A percentile compares a stretch with the other conserved stretches of the same genome.
Evolutionary conservation across 1,140 invertebrate genomes (phyloP).

Genomic region (Neodiprion virginianus): DNA sequence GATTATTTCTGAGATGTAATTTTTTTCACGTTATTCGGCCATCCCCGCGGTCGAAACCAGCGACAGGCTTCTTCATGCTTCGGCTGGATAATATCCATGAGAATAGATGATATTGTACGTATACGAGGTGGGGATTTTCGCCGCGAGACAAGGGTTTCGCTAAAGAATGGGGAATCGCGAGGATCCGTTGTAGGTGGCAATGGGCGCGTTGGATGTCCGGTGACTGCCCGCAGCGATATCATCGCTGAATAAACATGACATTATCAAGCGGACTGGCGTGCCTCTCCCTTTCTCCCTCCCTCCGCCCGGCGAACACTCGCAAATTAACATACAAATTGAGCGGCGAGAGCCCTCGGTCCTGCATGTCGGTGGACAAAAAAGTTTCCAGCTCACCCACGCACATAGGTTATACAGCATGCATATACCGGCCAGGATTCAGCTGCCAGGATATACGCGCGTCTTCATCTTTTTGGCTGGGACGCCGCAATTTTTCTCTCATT

Average conservation of each 20-base stretch:
- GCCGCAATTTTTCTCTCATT: neutral
- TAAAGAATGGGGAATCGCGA: neutral
- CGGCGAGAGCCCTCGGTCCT: slow-evolving; percentile 36
- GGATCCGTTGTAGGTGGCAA: neutral
- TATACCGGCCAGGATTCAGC: neutral
- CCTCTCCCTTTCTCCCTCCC: too few species aligned
- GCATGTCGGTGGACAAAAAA: neutral
- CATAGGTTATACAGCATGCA: neutral
- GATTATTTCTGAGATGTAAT: too few species aligned
- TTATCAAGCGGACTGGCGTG: slow-evolving; percentile 60
- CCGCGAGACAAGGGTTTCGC: neutral
- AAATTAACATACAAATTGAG: slow-evolving; percentile 64
- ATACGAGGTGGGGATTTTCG: neutral
- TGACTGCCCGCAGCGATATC: slow-evolving; percentile 54
- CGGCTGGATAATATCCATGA: too few species aligned
- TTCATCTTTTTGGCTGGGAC: neutral
- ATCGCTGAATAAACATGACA: slow-evolving; percentile 64
- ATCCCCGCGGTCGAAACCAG: too few species aligned
- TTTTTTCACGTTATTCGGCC: too few species aligned
- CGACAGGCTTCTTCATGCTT: too few species aligned
- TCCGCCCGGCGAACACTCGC: slow-evolving; percentile 53
- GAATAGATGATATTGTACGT: neutral
- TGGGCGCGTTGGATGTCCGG: slow-evolving; percentile 47
- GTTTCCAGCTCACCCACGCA: neutral
- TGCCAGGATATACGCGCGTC: neutral